Conservation (phyloP, 2,797 vertebrate genomes). For the Danio jaintianensis region DNA sequence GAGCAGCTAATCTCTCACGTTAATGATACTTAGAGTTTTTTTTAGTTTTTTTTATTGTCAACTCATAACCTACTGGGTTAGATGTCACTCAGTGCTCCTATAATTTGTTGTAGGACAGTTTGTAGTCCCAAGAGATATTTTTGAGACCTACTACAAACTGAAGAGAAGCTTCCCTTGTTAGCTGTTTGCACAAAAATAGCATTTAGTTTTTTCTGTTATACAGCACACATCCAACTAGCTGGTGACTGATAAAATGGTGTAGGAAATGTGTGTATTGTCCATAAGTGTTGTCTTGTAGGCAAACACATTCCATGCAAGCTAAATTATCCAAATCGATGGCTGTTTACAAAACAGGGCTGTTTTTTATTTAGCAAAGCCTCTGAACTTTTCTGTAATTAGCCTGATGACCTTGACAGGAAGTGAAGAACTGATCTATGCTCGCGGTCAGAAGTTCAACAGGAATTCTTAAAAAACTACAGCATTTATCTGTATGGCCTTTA, state of each 20-base stretch:
- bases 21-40: background rate
- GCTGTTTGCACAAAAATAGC: background rate
- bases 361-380: background rate
- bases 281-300: background rate
- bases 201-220: background rate
- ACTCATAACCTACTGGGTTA: background rate
- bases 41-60: background rate
- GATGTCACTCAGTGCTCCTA: background rate
- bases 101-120: background rate
- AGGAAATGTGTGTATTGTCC: background rate
- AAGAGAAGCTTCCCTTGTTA: constrained; percentile 14
- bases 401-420: background rate
- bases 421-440: background rate
- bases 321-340: background rate
- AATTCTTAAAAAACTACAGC: background rate
- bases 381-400: background rate
- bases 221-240: background rate
- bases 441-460: background rate
- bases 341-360: background rate
- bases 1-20: constrained; percentile 6
- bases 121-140: background rate
- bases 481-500: background rate
- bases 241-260: background rate
- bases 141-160: background rate
- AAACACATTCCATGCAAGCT: background rate